A percentile compares a stretch with the other conserved stretches of the same genome.
These are phyloP conservation scores for Phenganax stokvisi DNA, from an alignment of 92 coral and sea anemone genomes.

Conservation along the genomic window DNA sequence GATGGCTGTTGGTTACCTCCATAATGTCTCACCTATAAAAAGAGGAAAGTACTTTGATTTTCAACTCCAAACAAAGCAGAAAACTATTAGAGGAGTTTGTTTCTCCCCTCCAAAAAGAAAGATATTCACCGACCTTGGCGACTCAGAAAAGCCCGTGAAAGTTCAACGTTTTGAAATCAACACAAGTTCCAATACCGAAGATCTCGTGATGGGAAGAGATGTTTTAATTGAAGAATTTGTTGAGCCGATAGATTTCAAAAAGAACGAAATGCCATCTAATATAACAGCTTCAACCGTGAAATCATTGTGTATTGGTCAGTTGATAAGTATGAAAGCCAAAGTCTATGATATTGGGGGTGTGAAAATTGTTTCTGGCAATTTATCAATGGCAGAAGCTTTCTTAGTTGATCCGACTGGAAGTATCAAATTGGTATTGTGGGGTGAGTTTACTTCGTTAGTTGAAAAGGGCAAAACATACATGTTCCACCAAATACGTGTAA, in stretches of 20 bases:
- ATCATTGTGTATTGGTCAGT: slow-evolving; percentile 42
- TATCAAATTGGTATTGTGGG: slow-evolving; percentile 28
- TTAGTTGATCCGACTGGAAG: slow-evolving; percentile 41
- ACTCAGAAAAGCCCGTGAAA: slow-evolving; percentile 17
- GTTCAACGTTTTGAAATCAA: slow-evolving; percentile 24
- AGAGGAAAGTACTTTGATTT: slow-evolving; percentile 30
- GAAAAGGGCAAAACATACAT: slow-evolving; percentile 44
- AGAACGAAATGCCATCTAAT: slow-evolving; percentile 32
- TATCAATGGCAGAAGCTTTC: slow-evolving; percentile 24
- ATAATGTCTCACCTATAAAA: slow-evolving; percentile 33
- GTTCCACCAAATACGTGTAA: slow-evolving; percentile 47
- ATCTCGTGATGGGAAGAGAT: slow-evolving; percentile 21
- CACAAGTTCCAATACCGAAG: slow-evolving; percentile 27
- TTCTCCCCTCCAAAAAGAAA: slow-evolving; percentile 21
- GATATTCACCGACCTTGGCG: slow-evolving; percentile 23
- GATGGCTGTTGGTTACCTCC: slow-evolving; percentile 22
- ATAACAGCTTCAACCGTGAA: slow-evolving; percentile 27
- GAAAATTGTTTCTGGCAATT: slow-evolving; percentile 14
- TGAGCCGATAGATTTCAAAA: slow-evolving; percentile 21
- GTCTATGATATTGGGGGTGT: slow-evolving; percentile 21
- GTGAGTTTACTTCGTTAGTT: slow-evolving; percentile 21
- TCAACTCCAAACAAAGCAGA: slow-evolving; percentile 24
- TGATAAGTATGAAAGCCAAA: slow-evolving; percentile 51
- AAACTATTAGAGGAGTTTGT: slow-evolving; percentile 34
- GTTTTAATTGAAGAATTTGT: slow-evolving; percentile 29